Conservation (phyloP, 2,797 vertebrate species). For the Arctocebus calabarensis region DNA sequence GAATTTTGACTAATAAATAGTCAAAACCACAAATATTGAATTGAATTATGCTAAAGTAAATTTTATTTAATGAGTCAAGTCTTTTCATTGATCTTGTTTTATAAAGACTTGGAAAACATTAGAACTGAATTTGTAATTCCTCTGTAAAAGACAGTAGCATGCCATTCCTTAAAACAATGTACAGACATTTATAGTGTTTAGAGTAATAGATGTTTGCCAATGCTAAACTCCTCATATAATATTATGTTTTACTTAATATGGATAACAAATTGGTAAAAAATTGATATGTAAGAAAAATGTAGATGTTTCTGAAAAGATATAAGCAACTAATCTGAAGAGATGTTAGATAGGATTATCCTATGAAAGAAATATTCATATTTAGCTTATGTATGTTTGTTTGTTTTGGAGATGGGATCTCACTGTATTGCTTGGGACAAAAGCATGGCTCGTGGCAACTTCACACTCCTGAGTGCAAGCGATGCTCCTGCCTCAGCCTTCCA, state of each 20-base stretch:
- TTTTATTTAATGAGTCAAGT: neutral
- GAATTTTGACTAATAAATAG: neutral
- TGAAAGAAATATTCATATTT: neutral
- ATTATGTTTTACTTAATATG: conserved; percentile 13
- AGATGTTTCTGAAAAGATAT: neutral
- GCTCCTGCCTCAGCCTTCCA: too few species aligned
- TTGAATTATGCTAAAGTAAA: neutral
- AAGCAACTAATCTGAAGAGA: neutral
- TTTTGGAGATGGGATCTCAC: too few species aligned
- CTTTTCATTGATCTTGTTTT: neutral
- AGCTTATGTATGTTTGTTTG: too few species aligned
- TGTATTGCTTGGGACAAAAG: too few species aligned
- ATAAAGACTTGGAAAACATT: neutral
- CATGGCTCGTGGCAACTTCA: too few species aligned
- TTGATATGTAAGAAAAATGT: neutral
- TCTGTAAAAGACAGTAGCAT: neutral
- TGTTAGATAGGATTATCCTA: neutral
- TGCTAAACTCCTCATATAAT: neutral
- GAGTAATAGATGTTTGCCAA: neutral
- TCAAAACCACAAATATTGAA: neutral
- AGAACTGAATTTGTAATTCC: conserved; percentile 20
- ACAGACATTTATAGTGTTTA: neutral
- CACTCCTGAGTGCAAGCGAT: too few species aligned
- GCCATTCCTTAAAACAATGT: neutral
- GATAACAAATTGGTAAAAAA: neutral